These are phyloP conservation scores for Phrynosoma blainvillii DNA, from an alignment of 2,113 vertebrate genomes.

Conservation along the genomic window DNA sequence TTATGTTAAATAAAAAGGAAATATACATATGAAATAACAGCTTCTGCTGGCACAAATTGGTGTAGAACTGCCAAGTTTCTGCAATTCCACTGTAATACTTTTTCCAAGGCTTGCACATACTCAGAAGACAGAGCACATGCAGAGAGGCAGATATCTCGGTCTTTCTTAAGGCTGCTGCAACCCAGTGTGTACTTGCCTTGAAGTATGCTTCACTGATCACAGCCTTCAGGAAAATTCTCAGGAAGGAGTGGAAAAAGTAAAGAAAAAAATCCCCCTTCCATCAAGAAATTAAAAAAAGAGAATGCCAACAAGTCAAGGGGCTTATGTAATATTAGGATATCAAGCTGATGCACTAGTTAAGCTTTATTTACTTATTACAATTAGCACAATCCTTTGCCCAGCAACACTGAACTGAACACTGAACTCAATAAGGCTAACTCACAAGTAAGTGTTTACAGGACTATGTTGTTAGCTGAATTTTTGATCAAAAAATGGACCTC, in stretches of 20 bases:
- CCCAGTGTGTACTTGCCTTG: neutral
- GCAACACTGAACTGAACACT: too few relatives aligned
- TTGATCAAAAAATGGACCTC: neutral
- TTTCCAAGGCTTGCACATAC: neutral
- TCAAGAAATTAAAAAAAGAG: neutral
- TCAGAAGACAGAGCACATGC: neutral
- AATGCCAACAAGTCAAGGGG: too few relatives aligned
- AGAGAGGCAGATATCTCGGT: neutral
- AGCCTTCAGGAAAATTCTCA: neutral
- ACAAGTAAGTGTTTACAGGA: neutral
- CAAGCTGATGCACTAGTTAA: neutral
- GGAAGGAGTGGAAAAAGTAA: neutral
- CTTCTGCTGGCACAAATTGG: conserved; percentile 27
- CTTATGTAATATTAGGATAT: neutral
- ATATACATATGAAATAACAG: neutral
- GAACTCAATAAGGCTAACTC: too few relatives aligned
- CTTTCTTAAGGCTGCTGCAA: neutral
- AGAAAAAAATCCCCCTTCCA: neutral
- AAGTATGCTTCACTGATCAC: neutral
- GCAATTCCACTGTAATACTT: neutral
- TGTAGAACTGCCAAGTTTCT: neutral
- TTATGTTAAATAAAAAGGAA: conserved; percentile 25
- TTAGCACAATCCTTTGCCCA: neutral
- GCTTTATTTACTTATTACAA: neutral
- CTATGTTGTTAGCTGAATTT: neutral